These are phyloP conservation scores for Trichogramma dendrolimi DNA, from an alignment of 2,888 invertebrate species.

Conservation along the genomic window DNA sequence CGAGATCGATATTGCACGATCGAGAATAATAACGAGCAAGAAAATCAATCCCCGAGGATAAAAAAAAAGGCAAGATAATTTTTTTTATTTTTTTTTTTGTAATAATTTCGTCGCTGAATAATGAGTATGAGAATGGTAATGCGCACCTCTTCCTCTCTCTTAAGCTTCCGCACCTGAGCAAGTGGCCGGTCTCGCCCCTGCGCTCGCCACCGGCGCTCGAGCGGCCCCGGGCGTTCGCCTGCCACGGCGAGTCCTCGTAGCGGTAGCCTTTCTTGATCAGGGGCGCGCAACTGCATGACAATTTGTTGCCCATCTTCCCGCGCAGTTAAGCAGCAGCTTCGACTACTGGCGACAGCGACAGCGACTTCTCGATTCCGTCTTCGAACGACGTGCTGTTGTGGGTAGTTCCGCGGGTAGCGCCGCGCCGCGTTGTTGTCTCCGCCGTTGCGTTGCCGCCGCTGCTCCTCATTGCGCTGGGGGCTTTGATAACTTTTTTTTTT, in stretches of 20 bases:
- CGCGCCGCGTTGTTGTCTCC: constrained; percentile 12
- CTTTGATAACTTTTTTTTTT: too few species aligned
- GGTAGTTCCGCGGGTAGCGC: background rate
- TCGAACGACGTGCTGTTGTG: background rate
- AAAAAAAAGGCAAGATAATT: constrained; percentile 24
- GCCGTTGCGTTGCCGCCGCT: constrained; percentile 4
- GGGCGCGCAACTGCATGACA: constrained; percentile 95
- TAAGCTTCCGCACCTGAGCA: constrained; percentile 70
- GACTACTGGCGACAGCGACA: constrained; percentile 20
- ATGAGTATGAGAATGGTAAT: constrained; percentile 32
- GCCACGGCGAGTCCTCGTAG: constrained; percentile 95
- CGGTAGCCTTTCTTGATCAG: constrained; percentile 94
- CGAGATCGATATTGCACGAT: too few species aligned
- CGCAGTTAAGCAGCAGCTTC: background rate
- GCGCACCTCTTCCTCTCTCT: constrained; percentile 54
- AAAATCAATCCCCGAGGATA: constrained; percentile 13
- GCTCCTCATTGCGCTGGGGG: background rate
- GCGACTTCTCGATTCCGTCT: constrained; percentile 3
- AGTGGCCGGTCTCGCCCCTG: constrained; percentile 52
- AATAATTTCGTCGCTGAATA: background rate
- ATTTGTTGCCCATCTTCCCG: constrained; percentile 86
- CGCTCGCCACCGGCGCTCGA: constrained; percentile 42
- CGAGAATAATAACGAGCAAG: background rate
- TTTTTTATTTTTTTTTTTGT: constrained; percentile 29
- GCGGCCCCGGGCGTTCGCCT: constrained; percentile 56